Evolutionary conservation across 1,140 invertebrate genomes (phyloP), one percentile per base, ranked within the genome.

Genomic region (Babylonia areolata): DNA sequence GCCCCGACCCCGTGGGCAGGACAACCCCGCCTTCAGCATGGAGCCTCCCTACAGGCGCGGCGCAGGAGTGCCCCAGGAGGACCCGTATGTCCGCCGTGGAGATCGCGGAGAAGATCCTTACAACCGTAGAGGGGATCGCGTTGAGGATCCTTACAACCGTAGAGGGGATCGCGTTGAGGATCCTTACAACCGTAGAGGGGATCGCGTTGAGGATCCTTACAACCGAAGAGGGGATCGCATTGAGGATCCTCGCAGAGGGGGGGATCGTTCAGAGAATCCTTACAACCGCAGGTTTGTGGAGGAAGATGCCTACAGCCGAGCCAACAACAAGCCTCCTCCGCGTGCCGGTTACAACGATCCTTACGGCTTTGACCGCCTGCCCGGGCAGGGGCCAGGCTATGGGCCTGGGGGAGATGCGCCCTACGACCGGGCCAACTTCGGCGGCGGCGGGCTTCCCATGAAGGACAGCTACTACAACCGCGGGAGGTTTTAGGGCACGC

Each of bases 271-370:
- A 6, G 71, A 73, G 9, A 31, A 73, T 35, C 71, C 71, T 35
- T 73, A 73, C 71, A 33, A 6, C 6, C 71, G 31, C 33, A 17
- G 31, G 9, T 3, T 6, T 35, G 5, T n/a, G 31, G 33, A 35
- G 9, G 33, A 28, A 9, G 23, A 40, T 28, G 3, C 35, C 35
- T 39, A 40, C 37, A 31, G 28, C 9, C 15, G 58, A 23, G 23
- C 28, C 58, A 12, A 64, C 58, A 64, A 2, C 15, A n/a, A n/a
- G n/a, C n/a, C n/a, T n/a, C 31, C 71, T 3, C 39, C 75, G 9
- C 75, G 75, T 17, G 37, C 75, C 28, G 75, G 75, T 37, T 77
- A 77, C 75, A 77, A 77, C 37, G 75, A 77, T 40, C 75, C 75
- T 77, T 77, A 3, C 37, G 75, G 75, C 11, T 77, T 77, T 40